Evolutionary conservation across 2,797 vertebrate species (phyloP).

Genomic region (Menidia menidia): DNA sequence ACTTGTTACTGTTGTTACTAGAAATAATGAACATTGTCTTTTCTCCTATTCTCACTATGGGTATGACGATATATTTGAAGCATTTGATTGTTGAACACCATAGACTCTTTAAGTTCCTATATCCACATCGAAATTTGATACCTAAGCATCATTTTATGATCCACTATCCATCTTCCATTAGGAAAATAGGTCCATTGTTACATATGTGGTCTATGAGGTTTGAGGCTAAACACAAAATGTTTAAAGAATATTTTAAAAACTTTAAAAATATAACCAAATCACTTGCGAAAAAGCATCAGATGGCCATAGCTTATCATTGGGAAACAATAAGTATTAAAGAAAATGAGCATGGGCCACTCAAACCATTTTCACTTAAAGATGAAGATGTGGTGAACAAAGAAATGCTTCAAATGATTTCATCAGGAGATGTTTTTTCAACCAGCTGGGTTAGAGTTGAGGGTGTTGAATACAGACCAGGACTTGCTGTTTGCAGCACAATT

Average conservation of each 20-base stretch:
- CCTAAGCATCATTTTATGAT: neutral
- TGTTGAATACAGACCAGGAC: neutral
- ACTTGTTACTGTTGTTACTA: neutral
- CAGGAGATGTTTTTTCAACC: neutral
- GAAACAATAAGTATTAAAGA: neutral
- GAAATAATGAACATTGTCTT: neutral
- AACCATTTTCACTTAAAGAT: neutral
- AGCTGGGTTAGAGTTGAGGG: neutral
- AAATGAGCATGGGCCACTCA: constrained; percentile 11
- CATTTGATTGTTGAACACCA: neutral
- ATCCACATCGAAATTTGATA: neutral
- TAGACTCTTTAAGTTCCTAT: neutral
- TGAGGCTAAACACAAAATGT: constrained; percentile 8
- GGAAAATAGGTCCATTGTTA: neutral
- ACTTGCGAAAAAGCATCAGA: constrained; percentile 25
- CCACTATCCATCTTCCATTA: neutral
- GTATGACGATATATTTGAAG: neutral
- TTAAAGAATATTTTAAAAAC: neutral
- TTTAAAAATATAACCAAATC: constrained; percentile 34
- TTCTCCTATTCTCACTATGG: neutral
- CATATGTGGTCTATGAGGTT: constrained; percentile 1
- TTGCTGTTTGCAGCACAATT: neutral
- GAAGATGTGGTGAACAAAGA: neutral
- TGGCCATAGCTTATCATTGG: neutral
- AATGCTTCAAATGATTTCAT: neutral